These are phyloP conservation scores for Pedionomus torquatus DNA, from an alignment of 2,113 vertebrate genomes.

Conservation along the genomic window DNA sequence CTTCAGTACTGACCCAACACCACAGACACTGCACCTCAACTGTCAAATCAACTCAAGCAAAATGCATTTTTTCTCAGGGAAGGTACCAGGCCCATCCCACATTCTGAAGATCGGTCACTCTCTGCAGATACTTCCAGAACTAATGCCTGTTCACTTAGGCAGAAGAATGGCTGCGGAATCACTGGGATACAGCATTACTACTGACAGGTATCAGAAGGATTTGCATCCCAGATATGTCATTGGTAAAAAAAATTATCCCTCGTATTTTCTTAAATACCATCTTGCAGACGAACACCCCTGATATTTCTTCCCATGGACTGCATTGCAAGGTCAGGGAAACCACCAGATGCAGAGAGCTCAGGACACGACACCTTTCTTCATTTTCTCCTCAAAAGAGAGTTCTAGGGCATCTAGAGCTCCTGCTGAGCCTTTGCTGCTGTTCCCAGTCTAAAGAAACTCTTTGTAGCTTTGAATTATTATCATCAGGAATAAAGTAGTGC, in stretches of 20 bases:
- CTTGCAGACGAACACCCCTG: background rate
- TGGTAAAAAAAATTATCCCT: background rate
- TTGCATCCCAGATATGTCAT: background rate
- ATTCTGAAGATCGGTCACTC: background rate
- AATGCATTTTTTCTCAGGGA: background rate
- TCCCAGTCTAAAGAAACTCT: background rate
- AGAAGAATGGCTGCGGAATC: background rate
- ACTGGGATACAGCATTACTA: background rate
- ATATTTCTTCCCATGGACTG: background rate
- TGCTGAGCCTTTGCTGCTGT: slow-evolving; percentile 2
- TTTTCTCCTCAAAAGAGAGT: background rate
- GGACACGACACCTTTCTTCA: background rate
- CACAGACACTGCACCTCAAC: background rate
- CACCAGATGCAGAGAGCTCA: background rate
- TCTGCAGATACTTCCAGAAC: background rate
- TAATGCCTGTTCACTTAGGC: background rate
- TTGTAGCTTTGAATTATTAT: slow-evolving; percentile 31
- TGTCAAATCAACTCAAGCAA: background rate
- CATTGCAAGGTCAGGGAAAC: background rate
- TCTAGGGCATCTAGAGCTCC: background rate
- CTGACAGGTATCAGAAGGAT: background rate
- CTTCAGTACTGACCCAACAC: background rate
- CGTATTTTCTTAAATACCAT: background rate
- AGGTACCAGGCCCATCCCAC: background rate
- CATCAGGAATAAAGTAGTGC: background rate